phyloP scores from a whole-genome alignment of 2,888 invertebrate genomes.

The Drosophila mettleri region DNA sequence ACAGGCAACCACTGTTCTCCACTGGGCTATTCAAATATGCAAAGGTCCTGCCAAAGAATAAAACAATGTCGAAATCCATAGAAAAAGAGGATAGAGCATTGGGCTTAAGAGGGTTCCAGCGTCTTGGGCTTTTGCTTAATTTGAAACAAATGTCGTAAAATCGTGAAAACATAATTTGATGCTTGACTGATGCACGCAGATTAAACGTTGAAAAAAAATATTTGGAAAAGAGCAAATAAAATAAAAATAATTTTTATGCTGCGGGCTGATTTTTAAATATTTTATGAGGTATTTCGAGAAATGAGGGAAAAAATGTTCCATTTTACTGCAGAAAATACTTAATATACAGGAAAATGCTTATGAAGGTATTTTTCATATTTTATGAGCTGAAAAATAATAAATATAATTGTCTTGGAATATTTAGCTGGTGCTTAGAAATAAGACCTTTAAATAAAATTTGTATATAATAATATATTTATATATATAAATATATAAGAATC shows the following conservation, averaged over 20 bases:
- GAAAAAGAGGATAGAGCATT: neutral
- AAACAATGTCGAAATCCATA: constrained; percentile 36
- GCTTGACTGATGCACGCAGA: constrained; percentile 71
- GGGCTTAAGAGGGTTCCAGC: constrained; percentile 8
- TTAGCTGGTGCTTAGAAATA: neutral
- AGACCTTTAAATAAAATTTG: neutral
- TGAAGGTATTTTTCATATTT: constrained; percentile 9
- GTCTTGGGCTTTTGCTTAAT: constrained; percentile 72
- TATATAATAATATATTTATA: no score
- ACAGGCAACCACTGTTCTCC: constrained; percentile 59
- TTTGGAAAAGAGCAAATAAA: constrained; percentile 11
- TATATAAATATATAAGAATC: no score
- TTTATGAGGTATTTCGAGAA: constrained; percentile 39
- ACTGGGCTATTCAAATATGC: constrained; percentile 66
- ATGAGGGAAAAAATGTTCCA: neutral
- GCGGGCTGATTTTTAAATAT: constrained; percentile 45
- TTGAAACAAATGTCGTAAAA: constrained; percentile 82
- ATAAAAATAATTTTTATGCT: constrained; percentile 23
- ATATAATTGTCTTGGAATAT: constrained; percentile 1
- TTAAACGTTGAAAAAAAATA: constrained; percentile 47
- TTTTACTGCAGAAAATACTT: constrained; percentile 1
- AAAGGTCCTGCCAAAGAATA: constrained; percentile 45
- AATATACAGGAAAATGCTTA: neutral
- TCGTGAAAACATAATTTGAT: constrained; percentile 73
- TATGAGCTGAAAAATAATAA: constrained; percentile 5